Evolutionary conservation across 2,888 invertebrate genomes (phyloP), one percentile per base, ranked within the genome.

Genomic region (Caenorhabditis japonica): DNA sequence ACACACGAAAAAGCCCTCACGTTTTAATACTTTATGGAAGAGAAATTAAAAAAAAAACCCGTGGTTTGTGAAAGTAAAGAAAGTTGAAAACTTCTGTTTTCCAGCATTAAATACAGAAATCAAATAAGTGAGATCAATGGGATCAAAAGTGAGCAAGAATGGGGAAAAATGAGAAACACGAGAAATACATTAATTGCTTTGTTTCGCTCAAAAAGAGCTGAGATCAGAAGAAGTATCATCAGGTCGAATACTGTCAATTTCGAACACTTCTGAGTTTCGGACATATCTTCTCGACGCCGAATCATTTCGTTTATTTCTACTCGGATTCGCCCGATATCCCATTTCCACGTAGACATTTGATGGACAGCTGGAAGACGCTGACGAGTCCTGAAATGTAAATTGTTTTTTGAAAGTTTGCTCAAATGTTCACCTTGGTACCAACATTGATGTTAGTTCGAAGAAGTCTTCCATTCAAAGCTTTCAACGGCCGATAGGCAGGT

Each of bases 391-490:
- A 27, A 64, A 19, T 55, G 39, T 12, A 52, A 33, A 10, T 56
- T 25, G 21, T 30, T n/a, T n/a, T n/a, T n/a, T 19, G 23, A 38
- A 33, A 25, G n/a, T 39, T 17, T 43, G 25, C 81, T 73, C 75
- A 77, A 47, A 72, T 10, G 5, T 19, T 33, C n/a, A 43, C 61
- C 21, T 55, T 60, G 13, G 55, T 76, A 46, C 74, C 76, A 19
- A 95, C 95, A 90, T 97, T 95, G 89, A 97, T 97, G 90, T 97
- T 97, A 83, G 97, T 97, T 89, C 97, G 91, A 81, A 97, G 92
- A 64, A 95, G 93, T 84, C 97, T 92, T 90, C 95, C 94, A 90
- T 96, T 93, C 75, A 96, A 91, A 59, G 94, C 93, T 89, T 95
- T 94, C 51, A 94, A 93, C 68, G 96, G 96, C 87, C 97, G 91